These are phyloP conservation scores for Apamea monoglypha DNA, from an alignment of 2,888 invertebrate species.

Conservation along the genomic window DNA sequence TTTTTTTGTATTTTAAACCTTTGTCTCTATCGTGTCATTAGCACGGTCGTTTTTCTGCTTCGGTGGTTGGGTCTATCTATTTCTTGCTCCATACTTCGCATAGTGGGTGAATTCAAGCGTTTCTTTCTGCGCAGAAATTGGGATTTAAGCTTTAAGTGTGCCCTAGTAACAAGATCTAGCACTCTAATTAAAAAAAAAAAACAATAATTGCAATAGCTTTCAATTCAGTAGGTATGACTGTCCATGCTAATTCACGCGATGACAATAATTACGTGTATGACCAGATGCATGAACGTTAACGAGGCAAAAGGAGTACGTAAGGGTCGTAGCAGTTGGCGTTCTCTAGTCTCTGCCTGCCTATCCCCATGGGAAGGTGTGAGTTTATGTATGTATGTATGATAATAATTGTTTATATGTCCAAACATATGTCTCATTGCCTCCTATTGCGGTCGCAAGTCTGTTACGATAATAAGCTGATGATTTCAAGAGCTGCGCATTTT, in stretches of 20 bases:
- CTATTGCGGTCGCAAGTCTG: not conserved
- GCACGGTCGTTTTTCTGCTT: slow-evolving; percentile 8
- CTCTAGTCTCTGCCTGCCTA: not conserved
- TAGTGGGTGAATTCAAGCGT: not conserved
- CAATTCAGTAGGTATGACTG: not conserved
- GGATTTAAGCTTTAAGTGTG: not conserved
- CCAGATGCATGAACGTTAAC: not conserved
- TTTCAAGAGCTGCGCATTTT: slow-evolving; percentile 1
- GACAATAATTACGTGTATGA: not conserved
- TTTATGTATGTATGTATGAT: not conserved
- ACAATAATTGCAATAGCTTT: not conserved
- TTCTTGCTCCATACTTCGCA: slow-evolving; percentile 7
- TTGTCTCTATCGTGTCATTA: slow-evolving; percentile 1
- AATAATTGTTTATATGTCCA: not conserved
- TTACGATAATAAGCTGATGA: not conserved
- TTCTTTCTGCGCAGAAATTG: not conserved
- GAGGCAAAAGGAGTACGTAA: not conserved
- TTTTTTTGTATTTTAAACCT: slow-evolving; percentile 15
- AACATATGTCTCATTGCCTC: not conserved
- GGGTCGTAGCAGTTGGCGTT: not conserved
- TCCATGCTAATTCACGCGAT: not conserved
- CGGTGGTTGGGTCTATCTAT: not conserved
- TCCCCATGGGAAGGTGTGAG: not conserved
- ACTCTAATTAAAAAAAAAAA: not conserved
- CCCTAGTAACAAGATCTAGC: not conserved